Evolutionary conservation across 2,888 invertebrate species (phyloP), one percentile per base, ranked within the genome.

Genomic region (Drosophila meridiana): DNA sequence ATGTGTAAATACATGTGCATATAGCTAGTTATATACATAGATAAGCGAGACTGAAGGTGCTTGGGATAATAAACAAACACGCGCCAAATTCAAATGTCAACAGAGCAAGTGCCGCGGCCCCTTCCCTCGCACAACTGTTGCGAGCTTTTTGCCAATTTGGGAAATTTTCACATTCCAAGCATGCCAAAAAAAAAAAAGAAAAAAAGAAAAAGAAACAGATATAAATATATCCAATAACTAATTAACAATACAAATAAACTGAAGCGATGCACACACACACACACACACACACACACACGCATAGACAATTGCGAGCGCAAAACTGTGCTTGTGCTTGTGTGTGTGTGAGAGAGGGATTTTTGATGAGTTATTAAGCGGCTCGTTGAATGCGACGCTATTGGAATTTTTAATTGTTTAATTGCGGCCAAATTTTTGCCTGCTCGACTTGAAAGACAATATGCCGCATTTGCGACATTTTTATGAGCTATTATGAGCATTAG

Each of bases 391-490:
- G 68, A 84, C 82, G 87, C 65, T 79, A 79, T 87, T 79, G 83
- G 84, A 87, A 84, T 84, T 84, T 76, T 75, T 79, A 84, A 89
- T 89, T 84, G 82, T 87, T 84, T 87, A 89, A 87, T 84, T 89
- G 87, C 87, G 76, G 69, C 58, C 72, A 77, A 82, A 83, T 66
- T 75, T 78, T 52, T 66, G 74, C 73, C 64, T 60, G 80, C 60
- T 32, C 57, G 38, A 78, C 89, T 74, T 84, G 50, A 89, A 87
- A 89, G 85, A 73, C 56, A 69, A 61, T 45, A 14, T 50, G 76
- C 85, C 89, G 84, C 82, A 76, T 73, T 80, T 78, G 64, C 73
- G 73, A 70, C 53, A 83, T 68, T 83, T 78, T 80, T 66, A 83
- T 74, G 64, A 65, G 65, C 82, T 72, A 82, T 88, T 83, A 77